Percentiles rank a stretch among this genome's conserved stretches.
These are phyloP conservation scores for Erpetoichthys calabaricus DNA, from an alignment of 2,797 vertebrate species.

Conservation along the genomic window DNA sequence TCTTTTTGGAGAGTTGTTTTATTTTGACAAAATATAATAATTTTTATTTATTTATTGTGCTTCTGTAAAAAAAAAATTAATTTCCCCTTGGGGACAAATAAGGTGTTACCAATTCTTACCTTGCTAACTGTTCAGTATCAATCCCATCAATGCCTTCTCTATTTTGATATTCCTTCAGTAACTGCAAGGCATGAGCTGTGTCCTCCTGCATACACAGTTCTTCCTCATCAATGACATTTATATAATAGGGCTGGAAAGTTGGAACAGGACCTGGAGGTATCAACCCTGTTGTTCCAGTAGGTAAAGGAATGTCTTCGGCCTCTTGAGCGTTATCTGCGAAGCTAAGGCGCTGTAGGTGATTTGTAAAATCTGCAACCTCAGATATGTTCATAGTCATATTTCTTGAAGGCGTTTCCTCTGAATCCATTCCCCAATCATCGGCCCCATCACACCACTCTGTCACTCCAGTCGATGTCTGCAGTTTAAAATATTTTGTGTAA, in stretches of 20 bases:
- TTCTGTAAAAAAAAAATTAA: too few relatives aligned
- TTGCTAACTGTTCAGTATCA: constrained; percentile 28
- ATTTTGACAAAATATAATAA: too few relatives aligned
- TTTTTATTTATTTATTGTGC: too few relatives aligned
- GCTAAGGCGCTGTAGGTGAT: constrained; percentile 44
- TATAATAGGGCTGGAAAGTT: constrained; percentile 59
- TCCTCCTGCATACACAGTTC: constrained; percentile 41
- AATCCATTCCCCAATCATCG: constrained; percentile 69
- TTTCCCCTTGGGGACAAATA: too few relatives aligned
- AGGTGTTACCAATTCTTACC: constrained; percentile 22
- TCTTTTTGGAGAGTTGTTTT: too few relatives aligned
- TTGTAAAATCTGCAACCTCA: constrained; percentile 31
- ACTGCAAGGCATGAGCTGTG: constrained; percentile 48
- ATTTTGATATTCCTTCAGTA: constrained; percentile 69
- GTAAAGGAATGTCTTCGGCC: neutral
- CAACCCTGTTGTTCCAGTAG: neutral
- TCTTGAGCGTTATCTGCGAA: constrained; percentile 21
- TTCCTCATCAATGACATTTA: constrained; percentile 67
- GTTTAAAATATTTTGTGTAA: too few relatives aligned
- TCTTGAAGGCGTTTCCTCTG: constrained; percentile 13
- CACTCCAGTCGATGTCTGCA: constrained; percentile 9
- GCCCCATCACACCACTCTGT: constrained; percentile 73
- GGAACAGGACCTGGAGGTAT: constrained; percentile 5
- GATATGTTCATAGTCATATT: neutral
- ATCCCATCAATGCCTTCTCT: constrained; percentile 46